These are phyloP conservation scores for Alosa alosa DNA, from an alignment of 2,113 vertebrate genomes.

Conservation along the genomic window DNA sequence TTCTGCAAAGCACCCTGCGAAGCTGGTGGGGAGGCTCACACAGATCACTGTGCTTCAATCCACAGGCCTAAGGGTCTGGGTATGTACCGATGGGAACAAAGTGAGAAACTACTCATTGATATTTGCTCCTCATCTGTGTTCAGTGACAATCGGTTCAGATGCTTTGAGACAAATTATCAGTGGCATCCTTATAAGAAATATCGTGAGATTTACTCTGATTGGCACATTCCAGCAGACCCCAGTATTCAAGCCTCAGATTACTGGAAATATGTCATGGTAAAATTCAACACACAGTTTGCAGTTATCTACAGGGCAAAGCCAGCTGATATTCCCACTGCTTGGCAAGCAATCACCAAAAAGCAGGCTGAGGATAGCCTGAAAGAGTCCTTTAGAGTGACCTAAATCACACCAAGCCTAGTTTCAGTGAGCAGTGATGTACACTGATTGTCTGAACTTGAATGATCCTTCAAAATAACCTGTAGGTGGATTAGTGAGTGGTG, in stretches of 20 bases:
- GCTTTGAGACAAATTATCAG: slow-evolving; percentile 3
- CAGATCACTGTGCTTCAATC: slow-evolving; percentile 52
- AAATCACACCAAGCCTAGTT: background rate
- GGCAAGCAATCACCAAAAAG: slow-evolving; percentile 4
- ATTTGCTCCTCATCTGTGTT: slow-evolving; percentile 6
- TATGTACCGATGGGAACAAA: background rate
- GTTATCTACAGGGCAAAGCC: background rate
- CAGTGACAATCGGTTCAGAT: background rate
- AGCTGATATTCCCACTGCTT: slow-evolving; percentile 2
- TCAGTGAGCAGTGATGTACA: no score
- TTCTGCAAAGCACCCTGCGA: slow-evolving; percentile 69
- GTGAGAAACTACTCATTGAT: background rate
- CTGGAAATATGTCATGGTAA: slow-evolving; percentile 1
- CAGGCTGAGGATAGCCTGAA: slow-evolving; percentile 6
- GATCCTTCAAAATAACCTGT: no score
- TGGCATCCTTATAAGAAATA: slow-evolving; percentile 11
- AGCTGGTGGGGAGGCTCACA: slow-evolving; percentile 53
- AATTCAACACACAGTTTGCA: slow-evolving; percentile 3
- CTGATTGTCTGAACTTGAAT: no score
- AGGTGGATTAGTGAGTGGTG: no score
- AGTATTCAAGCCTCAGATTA: slow-evolving; percentile 1
- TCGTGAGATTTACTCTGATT: slow-evolving; percentile 16
- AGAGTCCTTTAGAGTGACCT: background rate
- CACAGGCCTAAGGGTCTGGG: background rate
- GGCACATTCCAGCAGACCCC: slow-evolving; percentile 18